These are phyloP conservation scores for Leptarthrus brevirostris DNA, from an alignment of 2,888 invertebrate genomes.

Conservation along the genomic window DNA sequence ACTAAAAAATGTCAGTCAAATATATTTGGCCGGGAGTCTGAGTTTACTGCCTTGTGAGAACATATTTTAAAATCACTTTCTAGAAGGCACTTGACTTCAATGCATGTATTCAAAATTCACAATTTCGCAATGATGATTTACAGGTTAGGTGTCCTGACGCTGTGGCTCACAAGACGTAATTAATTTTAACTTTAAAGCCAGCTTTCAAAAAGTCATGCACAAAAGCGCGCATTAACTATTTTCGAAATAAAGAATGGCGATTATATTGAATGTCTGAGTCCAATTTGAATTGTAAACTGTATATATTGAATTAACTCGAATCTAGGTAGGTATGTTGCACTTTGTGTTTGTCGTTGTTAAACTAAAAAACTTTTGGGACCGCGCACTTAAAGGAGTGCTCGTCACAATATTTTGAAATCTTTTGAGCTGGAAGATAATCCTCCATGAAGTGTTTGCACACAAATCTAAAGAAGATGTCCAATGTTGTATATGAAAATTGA, in stretches of 20 bases:
- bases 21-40: conserved; percentile 64
- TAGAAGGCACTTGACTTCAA: conserved; percentile 35
- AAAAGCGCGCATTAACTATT: conserved; percentile 7
- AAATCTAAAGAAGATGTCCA: conserved; percentile 5
- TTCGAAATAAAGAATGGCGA: conserved; percentile 2
- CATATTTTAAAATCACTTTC: too few species aligned
- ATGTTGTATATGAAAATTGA: conserved; percentile 5
- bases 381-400: neutral
- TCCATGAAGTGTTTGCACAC: conserved; percentile 39
- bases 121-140: neutral
- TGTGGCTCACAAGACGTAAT: conserved; percentile 36
- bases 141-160: neutral
- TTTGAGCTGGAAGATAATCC: conserved; percentile 5
- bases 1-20: conserved; percentile 66
- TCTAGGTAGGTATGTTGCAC: conserved; percentile 24
- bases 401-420: too few species aligned
- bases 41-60: conserved; percentile 20
- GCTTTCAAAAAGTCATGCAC: neutral
- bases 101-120: conserved; percentile 36
- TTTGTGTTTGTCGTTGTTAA: conserved; percentile 34
- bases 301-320: too few species aligned
- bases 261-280: conserved; percentile 23
- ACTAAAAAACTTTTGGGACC: conserved; percentile 7
- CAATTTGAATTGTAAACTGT: neutral
- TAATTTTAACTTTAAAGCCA: too few species aligned